Base-by-base conservation (phyloP, 2,888 invertebrate species). In the Phengaris arion region DNA sequence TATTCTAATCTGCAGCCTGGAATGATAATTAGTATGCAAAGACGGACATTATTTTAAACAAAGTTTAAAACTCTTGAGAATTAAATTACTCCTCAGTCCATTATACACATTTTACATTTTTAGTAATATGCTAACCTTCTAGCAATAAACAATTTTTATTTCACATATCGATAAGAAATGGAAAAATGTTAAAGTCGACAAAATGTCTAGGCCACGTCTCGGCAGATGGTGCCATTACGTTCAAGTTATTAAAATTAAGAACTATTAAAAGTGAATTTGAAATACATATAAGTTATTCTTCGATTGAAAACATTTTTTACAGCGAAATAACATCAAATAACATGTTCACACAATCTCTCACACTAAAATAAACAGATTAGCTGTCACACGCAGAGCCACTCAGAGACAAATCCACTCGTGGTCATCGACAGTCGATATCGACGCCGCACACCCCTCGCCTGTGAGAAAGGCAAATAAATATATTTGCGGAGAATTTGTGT, bases 401-500 rank as follows among this genome's bases (percentile, higher is more conserved):
- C 80, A 77, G 85, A 78, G 85, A 81, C 85, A 83, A 64, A 76
- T 79, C 78, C 85, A 83, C 78, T 79, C 79, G 75, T 74, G 74
- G 70, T 68, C 78, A 80, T 82, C 82, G 83, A 83, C 80, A 82
- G 81, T 83, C 83, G 82, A 83, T 81, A 80, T 80, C 81, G 79
- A 78, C 81, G 78, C 78, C 81, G 80, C 80, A 79, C 82, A 80
- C 76, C 86, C 84, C 85, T 85, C 80, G 79, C 59, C 57, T 84
- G 84, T 85, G 86, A 83, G 86, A 86, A 87, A 84, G 78, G 85
- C 81, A 86, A 87, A 86, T 70, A 86, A 87, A 86, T 70, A 75
- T 75, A 68, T 69, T 70, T 75, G 69, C 70, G 70, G 70, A 57
- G 70, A 59, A 75, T 75, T 57, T 59, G 70, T 70, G 70, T 75